A percentile compares a stretch with the other conserved stretches of the same genome.
phyloP scores from a whole-genome alignment of 2,797 vertebrate species.

The Poecile montanus region DNA sequence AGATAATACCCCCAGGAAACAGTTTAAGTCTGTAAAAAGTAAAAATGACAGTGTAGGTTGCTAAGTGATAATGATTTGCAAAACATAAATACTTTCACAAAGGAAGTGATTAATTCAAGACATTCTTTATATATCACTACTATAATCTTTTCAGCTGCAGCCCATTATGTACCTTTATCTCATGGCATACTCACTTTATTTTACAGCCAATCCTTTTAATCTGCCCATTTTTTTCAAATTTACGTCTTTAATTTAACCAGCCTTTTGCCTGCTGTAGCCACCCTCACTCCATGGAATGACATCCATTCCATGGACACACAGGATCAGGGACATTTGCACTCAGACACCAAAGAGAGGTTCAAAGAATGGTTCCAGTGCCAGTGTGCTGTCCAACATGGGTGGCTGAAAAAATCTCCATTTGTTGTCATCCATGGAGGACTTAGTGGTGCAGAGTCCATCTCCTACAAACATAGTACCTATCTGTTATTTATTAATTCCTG shows the following conservation, averaged over 20 bases:
- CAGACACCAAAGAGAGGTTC: neutral
- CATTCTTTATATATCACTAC: slow-evolving; percentile 17
- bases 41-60: neutral
- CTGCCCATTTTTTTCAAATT: neutral
- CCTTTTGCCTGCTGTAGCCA: neutral
- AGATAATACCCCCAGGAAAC: slow-evolving; percentile 19
- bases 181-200: neutral
- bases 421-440: neutral
- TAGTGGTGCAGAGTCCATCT: neutral
- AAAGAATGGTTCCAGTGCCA: neutral
- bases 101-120: slow-evolving; percentile 33
- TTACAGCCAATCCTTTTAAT: neutral
- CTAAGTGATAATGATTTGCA: slow-evolving; percentile 15
- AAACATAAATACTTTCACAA: slow-evolving; percentile 11
- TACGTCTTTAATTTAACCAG: neutral
- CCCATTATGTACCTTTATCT: neutral
- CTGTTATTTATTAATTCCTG: neutral
- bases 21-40: neutral
- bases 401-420: neutral
- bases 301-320: fast-evolving
- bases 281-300: neutral
- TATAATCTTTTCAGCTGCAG: slow-evolving; percentile 8
- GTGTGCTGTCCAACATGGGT: neutral
- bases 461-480: neutral
- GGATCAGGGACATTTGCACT: fast-evolving